Evolutionary conservation across 2,113 vertebrate species (phyloP).

Genomic region (Eulemur rufifrons): DNA sequence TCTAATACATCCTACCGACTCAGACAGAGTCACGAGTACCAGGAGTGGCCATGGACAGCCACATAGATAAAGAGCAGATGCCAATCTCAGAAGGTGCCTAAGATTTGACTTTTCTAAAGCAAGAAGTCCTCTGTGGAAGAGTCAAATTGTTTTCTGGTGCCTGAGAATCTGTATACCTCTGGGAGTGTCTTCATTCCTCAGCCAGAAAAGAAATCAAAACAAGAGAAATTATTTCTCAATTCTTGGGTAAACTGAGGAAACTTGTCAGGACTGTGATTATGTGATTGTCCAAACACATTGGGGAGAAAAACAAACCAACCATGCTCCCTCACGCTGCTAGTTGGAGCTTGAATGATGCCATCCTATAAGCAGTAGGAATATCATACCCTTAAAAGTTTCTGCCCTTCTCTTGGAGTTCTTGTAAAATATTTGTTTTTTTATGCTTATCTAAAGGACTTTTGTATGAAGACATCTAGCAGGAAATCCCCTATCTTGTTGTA

Average conservation of each 20-base stretch:
- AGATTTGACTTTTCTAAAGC: background rate
- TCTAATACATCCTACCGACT: background rate
- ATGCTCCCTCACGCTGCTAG: background rate
- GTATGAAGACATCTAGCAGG: background rate
- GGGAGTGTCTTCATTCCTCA: background rate
- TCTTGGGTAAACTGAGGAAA: background rate
- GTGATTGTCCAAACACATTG: background rate
- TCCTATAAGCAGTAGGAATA: background rate
- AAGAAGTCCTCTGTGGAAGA: background rate
- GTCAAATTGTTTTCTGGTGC: background rate
- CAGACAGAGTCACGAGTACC: background rate
- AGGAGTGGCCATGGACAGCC: background rate
- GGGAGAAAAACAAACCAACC: background rate
- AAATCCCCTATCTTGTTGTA: background rate
- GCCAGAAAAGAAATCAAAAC: background rate
- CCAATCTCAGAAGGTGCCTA: background rate
- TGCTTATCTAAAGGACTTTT: background rate
- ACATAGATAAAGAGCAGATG: background rate
- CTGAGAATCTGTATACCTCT: background rate
- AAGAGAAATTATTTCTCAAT: background rate
- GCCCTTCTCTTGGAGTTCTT: background rate
- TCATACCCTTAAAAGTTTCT: background rate
- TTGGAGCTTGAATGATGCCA: background rate
- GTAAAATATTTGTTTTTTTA: background rate
- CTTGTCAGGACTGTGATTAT: background rate